These are phyloP conservation scores for Tanypteryx hageni DNA, from an alignment of 2,888 invertebrate genomes.

Conservation along the genomic window DNA sequence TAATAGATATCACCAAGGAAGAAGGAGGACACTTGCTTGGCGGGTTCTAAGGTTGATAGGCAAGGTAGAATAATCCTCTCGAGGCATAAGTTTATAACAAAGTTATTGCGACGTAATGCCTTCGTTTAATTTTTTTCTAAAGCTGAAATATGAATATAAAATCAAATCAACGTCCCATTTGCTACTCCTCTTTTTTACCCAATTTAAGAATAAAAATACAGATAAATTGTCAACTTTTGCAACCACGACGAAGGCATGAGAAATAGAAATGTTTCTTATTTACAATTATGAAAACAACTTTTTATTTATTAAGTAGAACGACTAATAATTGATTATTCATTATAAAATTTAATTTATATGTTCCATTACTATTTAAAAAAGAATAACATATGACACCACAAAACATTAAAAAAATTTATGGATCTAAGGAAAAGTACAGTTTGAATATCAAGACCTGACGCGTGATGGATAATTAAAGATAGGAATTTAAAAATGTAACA, in stretches of 20 bases:
- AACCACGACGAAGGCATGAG: background rate
- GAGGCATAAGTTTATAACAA: background rate
- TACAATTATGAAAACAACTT: background rate
- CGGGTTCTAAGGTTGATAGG: background rate
- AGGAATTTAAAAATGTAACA: too few species aligned
- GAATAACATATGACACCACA: too few species aligned
- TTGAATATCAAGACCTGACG: too few species aligned
- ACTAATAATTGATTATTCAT: too few species aligned
- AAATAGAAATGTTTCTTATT: background rate
- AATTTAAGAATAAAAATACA: background rate
- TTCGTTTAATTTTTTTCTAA: background rate
- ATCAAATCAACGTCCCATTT: background rate
- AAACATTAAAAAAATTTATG: too few species aligned
- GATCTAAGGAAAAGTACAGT: too few species aligned
- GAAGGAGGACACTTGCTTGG: background rate
- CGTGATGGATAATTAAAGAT: too few species aligned
- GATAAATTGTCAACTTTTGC: background rate
- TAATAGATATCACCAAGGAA: background rate
- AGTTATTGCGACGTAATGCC: background rate
- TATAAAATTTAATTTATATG: too few species aligned
- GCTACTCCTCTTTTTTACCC: background rate
- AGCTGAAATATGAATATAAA: background rate
- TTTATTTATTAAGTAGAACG: too few species aligned
- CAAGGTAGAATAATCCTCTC: background rate
- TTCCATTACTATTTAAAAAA: too few species aligned